Percentiles rank a stretch among this genome's conserved stretches.
phyloP scores from a whole-genome alignment of 2,888 invertebrate species.

The Xylophagus ater region DNA sequence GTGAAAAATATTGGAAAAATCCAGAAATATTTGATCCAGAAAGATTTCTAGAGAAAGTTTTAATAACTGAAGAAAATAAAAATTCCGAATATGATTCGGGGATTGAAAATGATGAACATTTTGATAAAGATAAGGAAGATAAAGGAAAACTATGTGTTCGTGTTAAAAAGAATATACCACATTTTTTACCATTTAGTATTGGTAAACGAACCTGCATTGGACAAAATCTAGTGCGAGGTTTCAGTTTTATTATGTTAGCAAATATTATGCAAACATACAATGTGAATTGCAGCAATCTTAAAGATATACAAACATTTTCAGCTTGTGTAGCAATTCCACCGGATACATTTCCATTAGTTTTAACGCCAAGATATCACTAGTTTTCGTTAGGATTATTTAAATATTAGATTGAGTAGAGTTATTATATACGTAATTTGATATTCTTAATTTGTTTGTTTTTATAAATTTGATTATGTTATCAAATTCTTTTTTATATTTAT shows the following conservation, averaged over 20 bases:
- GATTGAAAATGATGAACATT: slow-evolving; percentile 41
- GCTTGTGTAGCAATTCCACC: slow-evolving; percentile 63
- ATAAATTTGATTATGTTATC: no score
- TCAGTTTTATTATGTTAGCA: slow-evolving; percentile 57
- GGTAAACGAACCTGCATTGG: slow-evolving; percentile 73
- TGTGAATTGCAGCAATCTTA: slow-evolving; percentile 44
- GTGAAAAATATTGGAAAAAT: slow-evolving; percentile 58
- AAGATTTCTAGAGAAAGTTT: slow-evolving; percentile 53
- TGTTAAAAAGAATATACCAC: slow-evolving; percentile 45
- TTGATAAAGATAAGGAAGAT: not conserved
- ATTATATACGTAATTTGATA: no score
- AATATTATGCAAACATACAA: slow-evolving; percentile 59
- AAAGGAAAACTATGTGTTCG: slow-evolving; percentile 34
- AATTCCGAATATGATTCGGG: slow-evolving; percentile 44
- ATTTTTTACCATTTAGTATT: slow-evolving; percentile 71
- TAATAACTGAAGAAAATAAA: slow-evolving; percentile 24
- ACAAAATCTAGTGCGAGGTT: slow-evolving; percentile 61
- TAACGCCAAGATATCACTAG: slow-evolving; percentile 47
- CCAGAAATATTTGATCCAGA: slow-evolving; percentile 64
- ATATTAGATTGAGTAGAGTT: no score
- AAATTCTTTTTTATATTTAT: no score
- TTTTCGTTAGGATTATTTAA: no score
- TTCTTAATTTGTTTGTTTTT: no score
- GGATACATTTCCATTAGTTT: slow-evolving; percentile 51
- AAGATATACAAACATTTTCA: slow-evolving; percentile 46